These are phyloP conservation scores for Dromiciops gliroides DNA, from an alignment of 2,113 vertebrate species.

Conservation along the genomic window DNA sequence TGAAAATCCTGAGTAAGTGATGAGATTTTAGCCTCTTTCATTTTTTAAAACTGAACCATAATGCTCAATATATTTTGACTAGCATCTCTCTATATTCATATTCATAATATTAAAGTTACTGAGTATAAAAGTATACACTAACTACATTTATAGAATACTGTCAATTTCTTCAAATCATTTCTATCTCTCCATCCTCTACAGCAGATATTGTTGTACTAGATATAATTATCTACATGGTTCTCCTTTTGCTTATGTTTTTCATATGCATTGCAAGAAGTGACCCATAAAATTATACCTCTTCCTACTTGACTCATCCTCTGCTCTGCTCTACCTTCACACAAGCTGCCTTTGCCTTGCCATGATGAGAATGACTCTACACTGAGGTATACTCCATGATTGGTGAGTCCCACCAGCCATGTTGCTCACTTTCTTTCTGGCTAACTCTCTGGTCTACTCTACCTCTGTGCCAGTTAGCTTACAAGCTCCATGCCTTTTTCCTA, in stretches of 20 bases:
- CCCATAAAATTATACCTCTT: not conserved
- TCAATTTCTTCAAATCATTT: not conserved
- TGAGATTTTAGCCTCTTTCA: not conserved
- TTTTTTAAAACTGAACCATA: not conserved
- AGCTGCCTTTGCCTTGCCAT: not conserved
- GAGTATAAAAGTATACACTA: not conserved
- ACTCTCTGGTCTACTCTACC: not conserved
- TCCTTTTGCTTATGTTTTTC: not conserved
- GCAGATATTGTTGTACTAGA: not conserved
- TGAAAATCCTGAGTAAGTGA: not conserved
- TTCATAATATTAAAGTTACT: not conserved
- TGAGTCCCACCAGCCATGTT: not conserved
- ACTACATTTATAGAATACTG: not conserved
- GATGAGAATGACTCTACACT: not conserved
- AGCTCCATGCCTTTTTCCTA: not conserved
- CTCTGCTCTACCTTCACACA: not conserved
- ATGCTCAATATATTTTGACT: not conserved
- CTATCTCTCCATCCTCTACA: not conserved
- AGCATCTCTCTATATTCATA: not conserved
- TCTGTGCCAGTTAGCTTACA: too few relatives aligned
- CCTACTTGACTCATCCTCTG: not conserved
- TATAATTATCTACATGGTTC: not conserved
- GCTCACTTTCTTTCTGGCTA: not conserved
- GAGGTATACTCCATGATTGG: not conserved
- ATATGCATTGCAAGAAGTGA: not conserved